These are phyloP conservation scores for Diabrotica undecimpunctata DNA, from an alignment of 1,140 invertebrate genomes.

Conservation along the genomic window DNA sequence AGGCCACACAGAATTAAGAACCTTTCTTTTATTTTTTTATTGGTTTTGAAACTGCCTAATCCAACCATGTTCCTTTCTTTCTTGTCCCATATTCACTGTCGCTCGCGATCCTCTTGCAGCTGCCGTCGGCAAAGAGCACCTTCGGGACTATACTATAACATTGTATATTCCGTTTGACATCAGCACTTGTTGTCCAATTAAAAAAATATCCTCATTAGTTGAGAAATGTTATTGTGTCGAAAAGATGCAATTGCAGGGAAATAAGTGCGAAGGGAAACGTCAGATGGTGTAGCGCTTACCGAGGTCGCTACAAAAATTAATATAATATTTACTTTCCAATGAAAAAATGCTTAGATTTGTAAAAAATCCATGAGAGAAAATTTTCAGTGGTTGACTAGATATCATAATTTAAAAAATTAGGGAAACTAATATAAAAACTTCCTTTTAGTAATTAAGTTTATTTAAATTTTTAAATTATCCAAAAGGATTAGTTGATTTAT, in stretches of 20 bases:
- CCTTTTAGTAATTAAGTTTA: no score
- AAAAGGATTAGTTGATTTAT: no score
- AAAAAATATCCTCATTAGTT: slow-evolving; percentile 22
- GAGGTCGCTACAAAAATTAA: no score
- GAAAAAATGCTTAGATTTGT: no score
- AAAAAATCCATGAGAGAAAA: no score
- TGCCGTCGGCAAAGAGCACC: slow-evolving; percentile 1
- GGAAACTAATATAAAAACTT: no score
- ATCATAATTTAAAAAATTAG: no score
- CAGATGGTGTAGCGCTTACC: no score
- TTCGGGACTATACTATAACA: slow-evolving; percentile 11
- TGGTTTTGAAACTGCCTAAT: not conserved
- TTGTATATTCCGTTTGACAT: slow-evolving; percentile 21
- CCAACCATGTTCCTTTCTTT: not conserved
- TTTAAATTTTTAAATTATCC: no score
- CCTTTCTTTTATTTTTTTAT: not conserved
- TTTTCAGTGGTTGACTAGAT: no score
- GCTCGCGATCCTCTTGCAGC: not conserved
- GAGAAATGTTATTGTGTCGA: slow-evolving; percentile 18
- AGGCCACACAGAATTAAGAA: not conserved
- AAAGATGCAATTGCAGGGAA: slow-evolving; percentile 16
- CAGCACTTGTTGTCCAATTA: slow-evolving; percentile 22
- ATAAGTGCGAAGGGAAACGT: no score
- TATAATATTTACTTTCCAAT: no score
- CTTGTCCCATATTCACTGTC: not conserved